Conservation (phyloP, 2,888 invertebrate genomes). For the Osmoderma eremita region DNA sequence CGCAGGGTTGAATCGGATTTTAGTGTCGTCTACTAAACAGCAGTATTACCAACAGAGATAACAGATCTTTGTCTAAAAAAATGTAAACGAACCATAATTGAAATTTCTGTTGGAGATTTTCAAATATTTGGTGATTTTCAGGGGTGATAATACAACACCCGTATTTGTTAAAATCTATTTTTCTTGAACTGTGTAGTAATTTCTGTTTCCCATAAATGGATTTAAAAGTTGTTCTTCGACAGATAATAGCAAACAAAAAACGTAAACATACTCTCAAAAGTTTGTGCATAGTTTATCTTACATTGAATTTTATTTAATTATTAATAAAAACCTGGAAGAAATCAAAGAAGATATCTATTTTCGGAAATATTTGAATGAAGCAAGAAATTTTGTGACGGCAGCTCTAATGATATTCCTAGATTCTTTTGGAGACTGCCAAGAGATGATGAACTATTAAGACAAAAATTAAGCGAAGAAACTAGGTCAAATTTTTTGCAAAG, state of each 20-base stretch:
- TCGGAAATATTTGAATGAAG: constrained; percentile 53
- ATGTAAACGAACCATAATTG: too few species aligned
- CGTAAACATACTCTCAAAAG: constrained; percentile 13
- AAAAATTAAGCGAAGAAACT: constrained; percentile 88
- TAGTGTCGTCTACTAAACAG: too few species aligned
- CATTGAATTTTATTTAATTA: constrained; percentile 8
- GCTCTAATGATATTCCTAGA: constrained; percentile 75
- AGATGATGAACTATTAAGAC: constrained; percentile 78
- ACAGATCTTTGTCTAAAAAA: too few species aligned
- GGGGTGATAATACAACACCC: not conserved
- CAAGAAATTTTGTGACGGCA: constrained; percentile 51
- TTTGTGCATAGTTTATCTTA: not conserved
- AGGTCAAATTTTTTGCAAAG: constrained; percentile 88
- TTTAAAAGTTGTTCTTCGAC: constrained; percentile 65
- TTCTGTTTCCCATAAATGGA: constrained; percentile 54
- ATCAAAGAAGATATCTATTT: constrained; percentile 58
- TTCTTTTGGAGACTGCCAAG: constrained; percentile 82
- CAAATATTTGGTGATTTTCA: not conserved
- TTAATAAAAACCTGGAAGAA: constrained; percentile 11
- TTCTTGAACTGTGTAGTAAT: not conserved
- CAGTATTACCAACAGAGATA: too few species aligned
- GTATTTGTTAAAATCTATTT: too few species aligned
- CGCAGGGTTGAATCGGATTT: too few species aligned
- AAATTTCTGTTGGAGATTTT: not conserved
- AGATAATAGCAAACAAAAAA: constrained; percentile 64